Conservation (phyloP, 2,888 invertebrate species). For the Spilosoma lubricipeda region DNA sequence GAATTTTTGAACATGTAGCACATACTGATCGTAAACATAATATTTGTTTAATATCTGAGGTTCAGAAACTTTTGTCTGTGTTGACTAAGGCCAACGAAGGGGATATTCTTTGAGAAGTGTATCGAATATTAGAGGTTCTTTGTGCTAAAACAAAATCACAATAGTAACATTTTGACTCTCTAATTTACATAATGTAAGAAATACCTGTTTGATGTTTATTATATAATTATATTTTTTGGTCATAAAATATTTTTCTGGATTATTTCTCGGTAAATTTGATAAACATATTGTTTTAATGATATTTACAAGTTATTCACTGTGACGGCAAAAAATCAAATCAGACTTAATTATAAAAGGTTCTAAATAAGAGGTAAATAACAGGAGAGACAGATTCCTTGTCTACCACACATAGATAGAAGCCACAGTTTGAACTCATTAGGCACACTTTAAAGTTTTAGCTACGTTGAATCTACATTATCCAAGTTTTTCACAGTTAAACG, state of each 20-base stretch:
- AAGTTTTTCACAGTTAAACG: conserved; percentile 38
- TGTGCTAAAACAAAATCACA: not conserved
- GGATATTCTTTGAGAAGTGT: not conserved
- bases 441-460: not conserved
- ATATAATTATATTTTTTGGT: too few species aligned
- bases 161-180: too few species aligned
- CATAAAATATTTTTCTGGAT: too few species aligned
- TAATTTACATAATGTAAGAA: not conserved
- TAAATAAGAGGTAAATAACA: too few species aligned
- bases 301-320: not conserved
- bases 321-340: not conserved
- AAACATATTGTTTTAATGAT: too few species aligned
- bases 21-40: not conserved
- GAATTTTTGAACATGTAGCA: not conserved
- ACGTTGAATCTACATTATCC: conserved; percentile 12
- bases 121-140: not conserved
- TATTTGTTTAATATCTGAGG: not conserved
- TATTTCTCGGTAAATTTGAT: too few species aligned
- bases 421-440: not conserved
- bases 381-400: too few species aligned
- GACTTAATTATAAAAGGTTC: not conserved
- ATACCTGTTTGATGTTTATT: not conserved
- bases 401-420: too few species aligned
- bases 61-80: not conserved
- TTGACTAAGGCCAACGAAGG: not conserved